phyloP scores from a whole-genome alignment of 2,888 invertebrate species.

The Nomada ruficornis region DNA sequence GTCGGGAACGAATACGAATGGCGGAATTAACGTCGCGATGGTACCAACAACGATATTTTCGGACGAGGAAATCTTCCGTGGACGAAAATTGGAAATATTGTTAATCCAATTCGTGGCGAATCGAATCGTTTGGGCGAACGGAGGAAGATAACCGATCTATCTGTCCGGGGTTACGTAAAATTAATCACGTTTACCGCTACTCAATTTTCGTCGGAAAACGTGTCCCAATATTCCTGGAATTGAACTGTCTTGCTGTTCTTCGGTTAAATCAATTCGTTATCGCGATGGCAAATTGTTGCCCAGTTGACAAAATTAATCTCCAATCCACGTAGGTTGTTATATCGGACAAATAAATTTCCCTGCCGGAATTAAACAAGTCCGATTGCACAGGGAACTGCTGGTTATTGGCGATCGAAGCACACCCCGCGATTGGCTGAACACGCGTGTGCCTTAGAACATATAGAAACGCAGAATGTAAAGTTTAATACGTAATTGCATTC shows the following conservation, averaged over 20 bases:
- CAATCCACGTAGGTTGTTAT: conserved; percentile 24
- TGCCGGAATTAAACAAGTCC: conserved; percentile 17
- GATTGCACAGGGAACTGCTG: conserved; percentile 27
- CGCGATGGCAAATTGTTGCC: conserved; percentile 53
- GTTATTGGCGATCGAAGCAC: conserved; percentile 19
- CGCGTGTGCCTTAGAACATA: not conserved
- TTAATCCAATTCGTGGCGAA: conserved; percentile 11
- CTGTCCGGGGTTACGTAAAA: conserved; percentile 30
- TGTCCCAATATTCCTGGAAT: conserved; percentile 34
- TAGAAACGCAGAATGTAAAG: not conserved
- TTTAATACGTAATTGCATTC: not conserved
- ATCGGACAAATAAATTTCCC: conserved; percentile 49
- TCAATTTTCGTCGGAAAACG: conserved; percentile 50
- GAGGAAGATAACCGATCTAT: conserved; percentile 33
- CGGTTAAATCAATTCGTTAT: conserved; percentile 54
- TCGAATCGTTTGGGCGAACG: not conserved
- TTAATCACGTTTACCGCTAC: conserved; percentile 43
- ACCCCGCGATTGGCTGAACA: not conserved
- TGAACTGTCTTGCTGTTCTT: conserved; percentile 54
- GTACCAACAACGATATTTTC: not conserved
- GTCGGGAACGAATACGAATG: too few relatives aligned
- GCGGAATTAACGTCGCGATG: too few relatives aligned
- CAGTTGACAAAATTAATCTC: conserved; percentile 57
- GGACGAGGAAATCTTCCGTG: not conserved
- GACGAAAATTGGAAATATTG: conserved; percentile 13